A percentile compares a stretch with the other conserved stretches of the same genome.
Conservation (phyloP, 1,140 invertebrate species). For the Triops longicaudatus region DNA sequence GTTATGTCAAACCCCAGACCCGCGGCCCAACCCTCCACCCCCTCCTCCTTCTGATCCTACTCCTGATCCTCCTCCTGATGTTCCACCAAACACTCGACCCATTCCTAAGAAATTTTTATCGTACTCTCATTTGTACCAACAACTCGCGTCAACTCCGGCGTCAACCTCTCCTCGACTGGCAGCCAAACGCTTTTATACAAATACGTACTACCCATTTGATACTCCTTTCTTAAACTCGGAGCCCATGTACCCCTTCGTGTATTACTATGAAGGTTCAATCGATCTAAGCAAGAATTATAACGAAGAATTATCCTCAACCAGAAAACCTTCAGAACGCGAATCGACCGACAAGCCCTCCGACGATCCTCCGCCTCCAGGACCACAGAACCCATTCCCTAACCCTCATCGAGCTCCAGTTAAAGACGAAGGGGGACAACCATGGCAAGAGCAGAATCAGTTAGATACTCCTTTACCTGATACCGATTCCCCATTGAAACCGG, state of each 20-base stretch:
- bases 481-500: neutral
- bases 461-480: neutral
- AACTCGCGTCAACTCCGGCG: neutral
- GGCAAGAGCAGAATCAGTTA: neutral
- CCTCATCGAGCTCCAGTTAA: neutral
- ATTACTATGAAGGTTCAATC: neutral
- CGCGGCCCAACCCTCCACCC: slow-evolving; percentile 16
- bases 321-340: neutral
- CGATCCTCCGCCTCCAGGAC: neutral
- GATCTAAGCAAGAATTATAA: neutral
- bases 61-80: neutral
- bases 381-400: neutral
- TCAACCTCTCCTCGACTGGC: neutral
- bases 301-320: neutral
- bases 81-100: slow-evolving; percentile 16
- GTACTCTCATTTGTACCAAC: neutral
- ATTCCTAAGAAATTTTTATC: neutral
- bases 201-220: neutral
- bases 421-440: neutral
- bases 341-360: neutral
- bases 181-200: neutral
- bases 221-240: neutral
- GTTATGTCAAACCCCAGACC: slow-evolving; percentile 12
- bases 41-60: slow-evolving; percentile 6
- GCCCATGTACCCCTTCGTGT: neutral